Evolutionary conservation across 2,888 invertebrate species (phyloP).

Genomic region (Netelia melanura): DNA sequence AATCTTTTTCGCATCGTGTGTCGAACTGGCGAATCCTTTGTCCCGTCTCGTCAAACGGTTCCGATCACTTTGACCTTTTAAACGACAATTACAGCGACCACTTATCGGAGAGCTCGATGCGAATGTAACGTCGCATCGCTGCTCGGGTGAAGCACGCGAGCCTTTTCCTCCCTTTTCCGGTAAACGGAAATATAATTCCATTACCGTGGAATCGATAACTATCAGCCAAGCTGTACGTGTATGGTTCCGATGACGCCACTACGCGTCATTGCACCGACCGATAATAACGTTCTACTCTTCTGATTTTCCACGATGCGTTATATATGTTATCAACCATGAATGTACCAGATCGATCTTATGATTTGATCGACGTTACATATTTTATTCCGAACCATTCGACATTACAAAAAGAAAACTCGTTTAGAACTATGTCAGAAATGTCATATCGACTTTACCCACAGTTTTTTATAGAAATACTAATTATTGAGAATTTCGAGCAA

Average conservation of each 20-base stretch:
- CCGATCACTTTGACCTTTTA: slow-evolving; percentile 69
- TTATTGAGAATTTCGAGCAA: too few species aligned
- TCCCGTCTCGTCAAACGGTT: slow-evolving; percentile 57
- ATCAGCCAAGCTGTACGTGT: slow-evolving; percentile 57
- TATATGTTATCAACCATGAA: too few species aligned
- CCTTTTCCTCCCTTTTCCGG: slow-evolving; percentile 28
- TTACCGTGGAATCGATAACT: slow-evolving; percentile 71
- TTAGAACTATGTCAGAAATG: too few species aligned
- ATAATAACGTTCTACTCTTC: slow-evolving; percentile 42
- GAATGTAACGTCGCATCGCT: slow-evolving; percentile 63
- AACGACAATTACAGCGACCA: slow-evolving; percentile 70
- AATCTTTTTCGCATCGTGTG: slow-evolving; percentile 33
- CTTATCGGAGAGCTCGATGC: slow-evolving; percentile 68
- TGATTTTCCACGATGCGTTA: neutral
- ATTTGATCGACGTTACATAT: too few species aligned
- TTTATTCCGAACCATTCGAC: too few species aligned
- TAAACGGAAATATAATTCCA: slow-evolving; percentile 66
- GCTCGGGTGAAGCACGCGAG: slow-evolving; percentile 39
- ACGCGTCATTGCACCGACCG: slow-evolving; percentile 39
- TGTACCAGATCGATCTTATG: too few species aligned
- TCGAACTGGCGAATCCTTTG: slow-evolving; percentile 25
- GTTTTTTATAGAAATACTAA: too few species aligned
- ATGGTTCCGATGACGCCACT: slow-evolving; percentile 33
- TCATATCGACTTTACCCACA: too few species aligned
- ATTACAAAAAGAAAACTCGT: too few species aligned